Evolutionary conservation across 2,113 vertebrate species (phyloP).

Genomic region (Agelaius phoeniceus): DNA sequence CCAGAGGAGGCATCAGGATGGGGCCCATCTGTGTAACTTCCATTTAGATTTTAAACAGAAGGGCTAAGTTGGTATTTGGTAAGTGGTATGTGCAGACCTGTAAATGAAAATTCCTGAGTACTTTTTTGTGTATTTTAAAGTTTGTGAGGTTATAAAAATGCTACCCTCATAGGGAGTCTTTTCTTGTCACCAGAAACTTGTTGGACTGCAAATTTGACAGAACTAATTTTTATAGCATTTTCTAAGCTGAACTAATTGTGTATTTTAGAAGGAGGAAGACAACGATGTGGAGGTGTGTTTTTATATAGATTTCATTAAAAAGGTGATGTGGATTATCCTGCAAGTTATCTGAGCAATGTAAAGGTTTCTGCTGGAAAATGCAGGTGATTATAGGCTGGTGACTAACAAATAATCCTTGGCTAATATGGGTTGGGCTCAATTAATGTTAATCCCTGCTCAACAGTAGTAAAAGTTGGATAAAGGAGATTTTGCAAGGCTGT

Average conservation of each 20-base stretch:
- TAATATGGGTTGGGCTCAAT: conserved; percentile 12
- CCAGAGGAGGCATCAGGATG: neutral
- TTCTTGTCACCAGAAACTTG: conserved; percentile 7
- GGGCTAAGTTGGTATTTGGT: neutral
- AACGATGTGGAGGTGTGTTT: neutral
- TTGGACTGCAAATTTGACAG: conserved; percentile 19
- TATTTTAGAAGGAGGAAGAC: neutral
- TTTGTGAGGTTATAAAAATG: neutral
- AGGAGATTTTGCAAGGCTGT: neutral
- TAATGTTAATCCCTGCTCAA: conserved; percentile 49
- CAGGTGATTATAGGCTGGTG: conserved; percentile 2
- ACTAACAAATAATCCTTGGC: conserved; percentile 39
- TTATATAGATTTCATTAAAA: neutral
- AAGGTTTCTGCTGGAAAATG: conserved; percentile 25
- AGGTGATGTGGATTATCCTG: conserved; percentile 34
- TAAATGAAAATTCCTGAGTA: neutral
- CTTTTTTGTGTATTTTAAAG: neutral
- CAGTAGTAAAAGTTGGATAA: conserved; percentile 51
- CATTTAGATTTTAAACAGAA: neutral
- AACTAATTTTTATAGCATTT: neutral
- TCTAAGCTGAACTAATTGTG: neutral
- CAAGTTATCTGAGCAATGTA: neutral
- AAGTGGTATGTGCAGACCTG: neutral
- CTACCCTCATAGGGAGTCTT: neutral
- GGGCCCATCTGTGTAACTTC: neutral